These are phyloP conservation scores for Equus quagga DNA, from an alignment of 2,113 vertebrate genomes.

Conservation along the genomic window DNA sequence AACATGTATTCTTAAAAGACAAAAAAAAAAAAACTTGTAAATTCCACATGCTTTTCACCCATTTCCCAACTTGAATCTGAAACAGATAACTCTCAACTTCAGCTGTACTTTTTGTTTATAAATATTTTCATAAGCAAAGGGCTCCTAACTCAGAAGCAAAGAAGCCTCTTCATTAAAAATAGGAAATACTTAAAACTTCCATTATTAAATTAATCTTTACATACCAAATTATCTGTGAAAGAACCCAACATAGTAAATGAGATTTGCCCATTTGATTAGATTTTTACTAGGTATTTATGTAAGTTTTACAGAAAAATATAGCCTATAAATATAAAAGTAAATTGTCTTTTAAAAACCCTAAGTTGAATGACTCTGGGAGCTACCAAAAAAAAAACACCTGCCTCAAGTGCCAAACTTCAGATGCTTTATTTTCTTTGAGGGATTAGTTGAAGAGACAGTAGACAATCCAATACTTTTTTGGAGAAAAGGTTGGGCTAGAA, in stretches of 20 bases:
- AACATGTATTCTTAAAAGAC: neutral
- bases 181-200: neutral
- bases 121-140: neutral
- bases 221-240: neutral
- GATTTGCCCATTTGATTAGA: neutral
- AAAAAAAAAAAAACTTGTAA: neutral
- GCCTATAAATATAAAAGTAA: neutral
- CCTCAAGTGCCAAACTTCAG: neutral
- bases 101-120: neutral
- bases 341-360: neutral
- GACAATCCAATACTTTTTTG: neutral
- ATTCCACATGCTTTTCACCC: neutral
- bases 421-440: neutral
- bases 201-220: neutral
- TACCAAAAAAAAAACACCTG: neutral
- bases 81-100: neutral
- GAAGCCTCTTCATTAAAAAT: neutral
- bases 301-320: neutral
- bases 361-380: neutral
- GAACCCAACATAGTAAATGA: neutral
- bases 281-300: neutral
- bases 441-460: neutral
- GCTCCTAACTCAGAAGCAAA: neutral
- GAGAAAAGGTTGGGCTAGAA: neutral
- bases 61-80: neutral